A percentile compares a stretch with the other conserved stretches of the same genome.
These are phyloP conservation scores for Nemurella pictetii DNA, from an alignment of 2,888 invertebrate species.

Conservation along the genomic window DNA sequence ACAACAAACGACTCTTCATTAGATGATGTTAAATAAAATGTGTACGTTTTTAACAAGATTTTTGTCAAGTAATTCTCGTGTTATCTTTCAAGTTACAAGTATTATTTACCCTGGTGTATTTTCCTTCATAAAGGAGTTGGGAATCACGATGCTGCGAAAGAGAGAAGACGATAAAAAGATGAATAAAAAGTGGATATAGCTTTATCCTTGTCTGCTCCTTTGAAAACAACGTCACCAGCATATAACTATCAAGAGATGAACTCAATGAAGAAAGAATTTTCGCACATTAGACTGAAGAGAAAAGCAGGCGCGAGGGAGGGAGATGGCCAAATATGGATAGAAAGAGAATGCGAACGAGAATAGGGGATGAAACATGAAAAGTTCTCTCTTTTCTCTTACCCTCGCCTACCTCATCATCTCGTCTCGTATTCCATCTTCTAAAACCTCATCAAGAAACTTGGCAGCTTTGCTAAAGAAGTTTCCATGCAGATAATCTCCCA, in stretches of 20 bases:
- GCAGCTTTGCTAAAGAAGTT: not conserved
- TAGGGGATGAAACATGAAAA: not conserved
- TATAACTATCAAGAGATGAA: not conserved
- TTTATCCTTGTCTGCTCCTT: not conserved
- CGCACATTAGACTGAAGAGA: not conserved
- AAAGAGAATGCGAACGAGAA: not conserved
- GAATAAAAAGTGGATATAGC: not conserved
- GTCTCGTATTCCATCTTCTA: not conserved
- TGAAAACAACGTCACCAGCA: not conserved
- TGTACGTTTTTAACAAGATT: not conserved
- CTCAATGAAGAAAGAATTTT: not conserved
- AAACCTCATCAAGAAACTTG: not conserved
- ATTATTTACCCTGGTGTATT: not conserved
- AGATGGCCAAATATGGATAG: not conserved
- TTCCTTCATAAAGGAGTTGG: not conserved
- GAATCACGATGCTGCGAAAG: not conserved
- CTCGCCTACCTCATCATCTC: not conserved
- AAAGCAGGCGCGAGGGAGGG: too few species aligned
- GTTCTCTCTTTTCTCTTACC: not conserved
- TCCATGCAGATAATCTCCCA: not conserved
- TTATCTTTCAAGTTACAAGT: not conserved
- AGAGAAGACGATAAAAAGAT: not conserved
- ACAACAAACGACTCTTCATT: too few species aligned
- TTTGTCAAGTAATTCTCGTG: not conserved
- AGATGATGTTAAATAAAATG: too few species aligned